Percentiles rank a stretch among this genome's conserved stretches.
Conservation (phyloP, 2,113 vertebrate genomes). For the Peromyscus californicus region DNA sequence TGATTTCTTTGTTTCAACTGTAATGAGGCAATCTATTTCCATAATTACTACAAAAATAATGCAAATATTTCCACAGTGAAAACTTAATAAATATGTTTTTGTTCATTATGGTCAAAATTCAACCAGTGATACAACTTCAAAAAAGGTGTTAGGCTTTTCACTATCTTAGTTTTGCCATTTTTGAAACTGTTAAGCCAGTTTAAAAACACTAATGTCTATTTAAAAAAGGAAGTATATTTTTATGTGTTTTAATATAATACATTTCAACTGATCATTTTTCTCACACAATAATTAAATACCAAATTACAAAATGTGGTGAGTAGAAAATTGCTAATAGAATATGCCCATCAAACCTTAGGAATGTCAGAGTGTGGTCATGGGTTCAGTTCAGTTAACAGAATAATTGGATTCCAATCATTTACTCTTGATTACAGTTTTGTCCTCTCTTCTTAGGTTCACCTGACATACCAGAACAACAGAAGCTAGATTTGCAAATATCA, state of each 20-base stretch:
- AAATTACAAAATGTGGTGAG: constrained; percentile 63
- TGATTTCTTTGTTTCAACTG: constrained; percentile 68
- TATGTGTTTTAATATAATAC: constrained; percentile 64
- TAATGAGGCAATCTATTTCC: constrained; percentile 49
- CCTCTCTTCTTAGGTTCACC: constrained; percentile 69
- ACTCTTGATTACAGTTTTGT: constrained; percentile 71
- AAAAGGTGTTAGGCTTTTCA: constrained; percentile 58
- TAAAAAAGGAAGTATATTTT: constrained; percentile 39
- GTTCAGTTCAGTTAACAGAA: constrained; percentile 82
- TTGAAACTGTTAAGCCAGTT: constrained; percentile 64
- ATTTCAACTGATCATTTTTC: constrained; percentile 71
- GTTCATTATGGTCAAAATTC: constrained; percentile 47
- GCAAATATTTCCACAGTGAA: constrained; percentile 63
- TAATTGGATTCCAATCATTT: constrained; percentile 81
- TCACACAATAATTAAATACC: constrained; percentile 76
- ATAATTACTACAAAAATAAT: constrained; percentile 59
- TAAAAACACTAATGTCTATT: constrained; percentile 66
- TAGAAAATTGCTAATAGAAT: constrained; percentile 72
- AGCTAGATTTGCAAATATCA: constrained; percentile 64
- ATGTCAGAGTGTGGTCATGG: constrained; percentile 53
- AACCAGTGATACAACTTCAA: constrained; percentile 3
- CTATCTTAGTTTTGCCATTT: constrained; percentile 75
- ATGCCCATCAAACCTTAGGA: constrained; percentile 60
- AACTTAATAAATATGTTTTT: constrained; percentile 58
- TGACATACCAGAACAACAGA: constrained; percentile 54